These are phyloP conservation scores for Eupithecia subfuscata DNA, from an alignment of 2,888 invertebrate species.

Conservation along the genomic window DNA sequence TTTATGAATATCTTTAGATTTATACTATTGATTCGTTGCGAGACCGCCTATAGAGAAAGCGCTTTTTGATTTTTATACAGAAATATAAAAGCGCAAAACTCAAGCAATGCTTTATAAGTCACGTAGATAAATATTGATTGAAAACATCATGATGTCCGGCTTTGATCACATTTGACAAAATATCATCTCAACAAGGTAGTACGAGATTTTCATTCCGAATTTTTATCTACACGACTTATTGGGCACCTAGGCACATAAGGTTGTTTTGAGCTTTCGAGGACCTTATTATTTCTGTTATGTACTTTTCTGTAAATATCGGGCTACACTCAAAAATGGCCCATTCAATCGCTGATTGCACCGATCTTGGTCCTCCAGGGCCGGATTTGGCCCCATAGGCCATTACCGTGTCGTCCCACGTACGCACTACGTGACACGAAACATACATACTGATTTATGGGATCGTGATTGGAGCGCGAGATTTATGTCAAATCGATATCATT, in stretches of 20 bases:
- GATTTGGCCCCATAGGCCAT: slow-evolving; percentile 23
- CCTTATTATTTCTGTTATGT: not conserved
- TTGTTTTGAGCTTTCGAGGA: not conserved
- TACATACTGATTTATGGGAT: slow-evolving; percentile 31
- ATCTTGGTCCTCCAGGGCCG: slow-evolving; percentile 12
- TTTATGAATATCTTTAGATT: not conserved
- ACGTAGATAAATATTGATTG: too few relatives aligned
- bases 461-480: slow-evolving; percentile 29
- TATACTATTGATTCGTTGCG: too few relatives aligned
- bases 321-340: not conserved
- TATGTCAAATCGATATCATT: slow-evolving; percentile 26
- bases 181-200: too few relatives aligned
- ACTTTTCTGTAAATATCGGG: not conserved
- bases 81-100: too few relatives aligned
- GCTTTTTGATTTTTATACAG: too few relatives aligned
- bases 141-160: too few relatives aligned
- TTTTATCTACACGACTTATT: too few relatives aligned
- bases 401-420: slow-evolving; percentile 22
- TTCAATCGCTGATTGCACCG: slow-evolving; percentile 9
- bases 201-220: too few relatives aligned
- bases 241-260: too few relatives aligned
- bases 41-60: too few relatives aligned
- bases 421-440: slow-evolving; percentile 18
- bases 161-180: too few relatives aligned
- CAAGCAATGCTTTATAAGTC: too few relatives aligned